phyloP scores from a whole-genome alignment of 1,140 invertebrate genomes.

The Polyergus mexicanus region DNA sequence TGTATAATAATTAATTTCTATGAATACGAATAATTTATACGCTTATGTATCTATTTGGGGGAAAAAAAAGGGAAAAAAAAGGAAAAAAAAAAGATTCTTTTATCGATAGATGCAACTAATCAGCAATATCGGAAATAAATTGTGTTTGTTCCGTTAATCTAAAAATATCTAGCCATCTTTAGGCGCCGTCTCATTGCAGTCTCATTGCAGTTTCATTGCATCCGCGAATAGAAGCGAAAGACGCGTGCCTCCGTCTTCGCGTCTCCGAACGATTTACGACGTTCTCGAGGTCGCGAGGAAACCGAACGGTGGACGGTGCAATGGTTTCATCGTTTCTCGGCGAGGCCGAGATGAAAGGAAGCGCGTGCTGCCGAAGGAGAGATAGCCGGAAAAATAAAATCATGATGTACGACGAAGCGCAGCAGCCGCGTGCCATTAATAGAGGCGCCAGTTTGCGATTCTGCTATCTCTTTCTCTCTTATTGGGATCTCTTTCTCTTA shows the following conservation, averaged over 20 bases:
- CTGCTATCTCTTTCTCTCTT: background rate
- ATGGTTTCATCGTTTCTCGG: slow-evolving; percentile 49
- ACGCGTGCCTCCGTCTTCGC: slow-evolving; percentile 41
- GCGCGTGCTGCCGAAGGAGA: slow-evolving; percentile 1
- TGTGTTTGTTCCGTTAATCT: background rate
- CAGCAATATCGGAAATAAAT: background rate
- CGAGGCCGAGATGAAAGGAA: slow-evolving; percentile 71
- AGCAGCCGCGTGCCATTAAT: slow-evolving; percentile 64
- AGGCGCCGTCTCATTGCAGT: slow-evolving; percentile 25
- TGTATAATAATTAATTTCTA: background rate
- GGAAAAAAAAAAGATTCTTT: too few species aligned
- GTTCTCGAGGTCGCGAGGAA: slow-evolving; percentile 54
- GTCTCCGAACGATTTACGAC: slow-evolving; percentile 68
- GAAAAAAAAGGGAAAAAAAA: too few species aligned
- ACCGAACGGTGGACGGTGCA: slow-evolving; percentile 42
- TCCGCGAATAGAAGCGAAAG: slow-evolving; percentile 68
- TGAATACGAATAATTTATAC: background rate
- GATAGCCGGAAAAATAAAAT: slow-evolving; percentile 72
- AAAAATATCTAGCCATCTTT: background rate
- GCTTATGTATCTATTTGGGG: too few species aligned
- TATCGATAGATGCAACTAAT: background rate
- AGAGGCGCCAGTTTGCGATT: slow-evolving; percentile 39
- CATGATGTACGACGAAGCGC: slow-evolving; percentile 63
- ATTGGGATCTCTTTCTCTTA: slow-evolving; percentile 3
- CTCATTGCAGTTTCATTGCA: slow-evolving; percentile 44